Evolutionary conservation across 2,797 vertebrate genomes (phyloP).

Genomic region (Antennarius maculatus): DNA sequence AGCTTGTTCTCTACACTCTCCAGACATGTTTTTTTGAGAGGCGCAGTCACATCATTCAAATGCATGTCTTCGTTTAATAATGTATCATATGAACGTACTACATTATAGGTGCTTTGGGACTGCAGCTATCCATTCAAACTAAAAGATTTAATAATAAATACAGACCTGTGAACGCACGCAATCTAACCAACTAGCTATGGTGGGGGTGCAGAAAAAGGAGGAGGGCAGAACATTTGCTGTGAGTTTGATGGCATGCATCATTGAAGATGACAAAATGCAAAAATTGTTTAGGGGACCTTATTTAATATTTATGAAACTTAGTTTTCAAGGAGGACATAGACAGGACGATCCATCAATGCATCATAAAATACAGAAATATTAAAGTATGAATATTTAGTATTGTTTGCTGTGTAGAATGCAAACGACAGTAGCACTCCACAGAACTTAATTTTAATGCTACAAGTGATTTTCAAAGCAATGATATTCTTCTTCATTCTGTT

Average conservation of each 20-base stretch:
- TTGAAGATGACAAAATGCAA: conserved; percentile 85
- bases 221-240: conserved; percentile 54
- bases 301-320: conserved; percentile 84
- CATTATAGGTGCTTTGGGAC: conserved; percentile 52
- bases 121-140: conserved; percentile 49
- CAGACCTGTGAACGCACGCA: conserved; percentile 57
- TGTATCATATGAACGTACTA: conserved; percentile 55
- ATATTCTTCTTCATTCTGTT: conserved; percentile 52
- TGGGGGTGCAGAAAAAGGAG: conserved; percentile 42
- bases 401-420: conserved; percentile 40
- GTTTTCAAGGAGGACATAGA: conserved; percentile 81
- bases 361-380: conserved; percentile 79
- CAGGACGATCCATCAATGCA: conserved; percentile 83
- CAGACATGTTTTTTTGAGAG: conserved; percentile 51
- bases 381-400: conserved; percentile 83
- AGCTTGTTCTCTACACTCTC: conserved; percentile 46
- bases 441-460: conserved; percentile 62
- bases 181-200: conserved; percentile 51
- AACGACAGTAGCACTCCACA: conserved; percentile 55
- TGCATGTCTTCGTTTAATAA: conserved; percentile 62
- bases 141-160: conserved; percentile 69
- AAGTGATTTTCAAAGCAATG: conserved; percentile 56
- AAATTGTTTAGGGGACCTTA: conserved; percentile 83
- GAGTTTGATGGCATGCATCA: conserved; percentile 82
- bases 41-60: conserved; percentile 62